Evolutionary conservation across 1,140 invertebrate species (phyloP), one percentile per base, ranked within the genome.

Genomic region (Atta texana): DNA sequence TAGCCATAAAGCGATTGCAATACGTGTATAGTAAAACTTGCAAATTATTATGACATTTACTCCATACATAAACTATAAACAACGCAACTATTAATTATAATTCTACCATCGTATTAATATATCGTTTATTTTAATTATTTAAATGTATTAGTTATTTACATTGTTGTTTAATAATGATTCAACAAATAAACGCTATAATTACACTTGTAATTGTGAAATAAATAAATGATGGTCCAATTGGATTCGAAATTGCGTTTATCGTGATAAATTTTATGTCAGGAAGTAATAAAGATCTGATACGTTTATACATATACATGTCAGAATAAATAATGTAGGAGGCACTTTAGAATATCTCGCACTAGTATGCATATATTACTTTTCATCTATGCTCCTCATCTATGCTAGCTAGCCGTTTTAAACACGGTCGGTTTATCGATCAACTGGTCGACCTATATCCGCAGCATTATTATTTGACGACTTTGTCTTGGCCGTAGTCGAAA

Each of bases 401-500:
- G 57, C 51, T 53, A 69, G 68, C 66, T 28, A 51, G 18, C n/a
- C 28, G 68, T 69, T 74, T 82, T 61, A 74, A 82, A 82, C 39
- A 75, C 49, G 31, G 74, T 75, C 53, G 69, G 82, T 75, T 75
- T 86, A 89, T 89, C 88, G 87, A 89, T 7, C 87, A 61, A 12
- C 21, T 18, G 12, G 88, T 78, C 75, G 87, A 86, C 87, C 87
- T 66, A 89, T 89, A 89, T 89, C 53, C 74, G 14, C 53, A 16
- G 68, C 55, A 63, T 89, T 89, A 86, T 76, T 76, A 39, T 89
- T 89, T 89, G 77, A 89, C 28, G 61, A 86, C 55, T 89, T 75
- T 53, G 49, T 57, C 81, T 78, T 88, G 81, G 14, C 61, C 49
- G 14, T 78, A 75, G 21, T 75, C 75, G 34, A 89, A 78, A 86